Percentiles rank a stretch among this genome's conserved stretches.
Conservation (phyloP, 2,888 invertebrate genomes). For the Syrista parreyssii region DNA sequence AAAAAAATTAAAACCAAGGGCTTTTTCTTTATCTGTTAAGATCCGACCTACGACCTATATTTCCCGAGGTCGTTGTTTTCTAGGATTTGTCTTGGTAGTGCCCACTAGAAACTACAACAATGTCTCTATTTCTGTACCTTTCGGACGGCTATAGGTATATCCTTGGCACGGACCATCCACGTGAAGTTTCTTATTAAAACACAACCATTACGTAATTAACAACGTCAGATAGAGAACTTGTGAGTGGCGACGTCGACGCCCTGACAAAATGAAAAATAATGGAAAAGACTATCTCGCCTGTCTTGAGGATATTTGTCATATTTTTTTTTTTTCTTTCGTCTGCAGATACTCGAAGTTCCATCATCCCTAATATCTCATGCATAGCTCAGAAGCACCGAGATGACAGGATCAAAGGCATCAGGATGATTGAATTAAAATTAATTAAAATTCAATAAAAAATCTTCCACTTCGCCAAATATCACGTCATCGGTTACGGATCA, state of each 20-base stretch:
- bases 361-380: not conserved
- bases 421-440: not conserved
- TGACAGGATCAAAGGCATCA: not conserved
- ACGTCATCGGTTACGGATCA: not conserved
- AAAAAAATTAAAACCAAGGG: not conserved
- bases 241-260: not conserved
- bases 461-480: not conserved
- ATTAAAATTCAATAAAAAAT: not conserved
- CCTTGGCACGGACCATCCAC: constrained; percentile 41
- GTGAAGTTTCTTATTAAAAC: constrained; percentile 44
- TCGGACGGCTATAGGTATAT: constrained; percentile 34
- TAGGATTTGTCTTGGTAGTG: not conserved
- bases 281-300: not conserved
- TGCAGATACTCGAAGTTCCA: not conserved
- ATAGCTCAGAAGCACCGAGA: not conserved
- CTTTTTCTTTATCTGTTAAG: not conserved
- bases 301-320: not conserved
- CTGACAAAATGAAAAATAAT: not conserved
- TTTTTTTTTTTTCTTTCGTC: not conserved
- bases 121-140: constrained; percentile 46
- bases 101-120: constrained; percentile 31
- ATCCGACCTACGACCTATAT: not conserved
- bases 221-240: not conserved
- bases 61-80: constrained; percentile 14
- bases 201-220: constrained; percentile 36